A percentile compares a stretch with the other conserved stretches of the same genome.
Evolutionary conservation across 2,113 vertebrate species (phyloP).

Genomic region (Ovibos moschatus): DNA sequence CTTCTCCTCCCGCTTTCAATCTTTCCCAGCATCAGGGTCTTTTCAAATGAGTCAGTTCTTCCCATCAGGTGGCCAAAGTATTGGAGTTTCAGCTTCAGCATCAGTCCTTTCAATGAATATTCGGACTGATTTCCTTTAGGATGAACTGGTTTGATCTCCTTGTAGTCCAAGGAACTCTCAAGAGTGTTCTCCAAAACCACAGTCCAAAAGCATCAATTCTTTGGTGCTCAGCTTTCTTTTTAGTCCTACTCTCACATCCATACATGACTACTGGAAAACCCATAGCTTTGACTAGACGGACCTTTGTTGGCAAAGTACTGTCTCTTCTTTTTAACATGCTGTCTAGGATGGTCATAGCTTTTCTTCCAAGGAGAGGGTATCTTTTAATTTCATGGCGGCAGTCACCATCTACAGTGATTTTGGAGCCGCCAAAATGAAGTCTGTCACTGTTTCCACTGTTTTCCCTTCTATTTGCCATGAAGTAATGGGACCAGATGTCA

Average conservation of each 20-base stretch:
- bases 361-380: rapidly evolving
- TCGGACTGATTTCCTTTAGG: background rate
- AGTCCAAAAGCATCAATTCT: background rate
- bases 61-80: background rate
- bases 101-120: background rate
- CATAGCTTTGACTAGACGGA: background rate
- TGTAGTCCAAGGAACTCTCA: background rate
- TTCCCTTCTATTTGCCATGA: background rate
- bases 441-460: background rate
- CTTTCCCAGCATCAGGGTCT: background rate
- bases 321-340: background rate
- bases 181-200: background rate
- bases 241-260: background rate
- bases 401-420: background rate
- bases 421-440: background rate
- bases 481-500: background rate
- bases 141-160: background rate
- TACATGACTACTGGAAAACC: background rate
- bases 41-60: background rate
- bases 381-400: background rate
- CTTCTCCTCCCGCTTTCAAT: background rate
- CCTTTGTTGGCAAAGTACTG: background rate
- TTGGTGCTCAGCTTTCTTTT: background rate
- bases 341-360: background rate
- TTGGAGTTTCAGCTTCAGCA: background rate